Base-by-base conservation (phyloP, 1,140 invertebrate genomes). In the Leptopilina clavipes region DNA sequence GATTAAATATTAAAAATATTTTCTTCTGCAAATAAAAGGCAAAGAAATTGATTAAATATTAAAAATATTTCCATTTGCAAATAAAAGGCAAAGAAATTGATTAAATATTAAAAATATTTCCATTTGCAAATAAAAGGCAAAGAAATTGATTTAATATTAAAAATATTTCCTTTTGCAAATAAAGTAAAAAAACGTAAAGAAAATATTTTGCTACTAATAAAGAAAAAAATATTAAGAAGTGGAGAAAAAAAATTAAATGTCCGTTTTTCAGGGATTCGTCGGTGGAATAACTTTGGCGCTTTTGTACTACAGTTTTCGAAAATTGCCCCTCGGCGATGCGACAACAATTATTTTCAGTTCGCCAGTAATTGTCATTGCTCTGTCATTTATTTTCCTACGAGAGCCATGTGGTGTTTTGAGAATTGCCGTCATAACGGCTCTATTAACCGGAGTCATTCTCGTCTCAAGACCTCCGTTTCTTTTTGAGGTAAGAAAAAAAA, bases 271-370 rank as follows among this genome's bases (percentile, higher is more conserved):
- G 90, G 91, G 91, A 11, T 40, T 91, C 17, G 89, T 92, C n/a
- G 91, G 91, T 1, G 91, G 91, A 18, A 84, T 90, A 73, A 92
- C 91, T 0, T 74, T 92, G 7, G 89, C 89, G 5, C 78, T 92
- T 19, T 80, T 92, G 3, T 93, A 91, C 83, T 92, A 90, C 78
- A 91, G 92, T 72, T 92, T 93, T 74, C 86, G 91, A 43, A 89
- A 91, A 76, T 80, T 93, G 19, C 91, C 92, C 8, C 75, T 93
- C 22, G 92, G 92, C 2, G 91, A 93, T 86, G 92, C 92, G 10
- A 92, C 92, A 1, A 91, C 92, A 3, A 93, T 93, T 17, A 92
- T 93, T 77, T 91, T 93, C 78, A 92, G 91, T 80, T 92, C 92
- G 43, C 92, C 92, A 10, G 91, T 92, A 0, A 91, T 93, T 70